These are phyloP conservation scores for Luperina nickerlii DNA, from an alignment of 2,888 invertebrate genomes.

Conservation along the genomic window DNA sequence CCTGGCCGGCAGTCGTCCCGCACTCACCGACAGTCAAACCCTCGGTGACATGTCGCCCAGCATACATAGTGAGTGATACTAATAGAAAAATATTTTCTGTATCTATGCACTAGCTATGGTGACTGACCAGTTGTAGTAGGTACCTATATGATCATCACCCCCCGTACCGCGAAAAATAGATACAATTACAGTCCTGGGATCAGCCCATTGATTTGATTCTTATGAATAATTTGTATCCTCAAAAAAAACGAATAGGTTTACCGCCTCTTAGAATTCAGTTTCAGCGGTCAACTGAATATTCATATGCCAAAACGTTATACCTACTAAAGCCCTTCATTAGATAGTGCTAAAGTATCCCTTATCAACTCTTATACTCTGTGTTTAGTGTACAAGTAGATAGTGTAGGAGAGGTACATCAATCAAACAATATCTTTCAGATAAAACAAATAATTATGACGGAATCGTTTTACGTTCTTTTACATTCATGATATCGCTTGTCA, in stretches of 20 bases:
- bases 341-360: not conserved
- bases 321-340: not conserved
- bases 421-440: not conserved
- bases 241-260: not conserved
- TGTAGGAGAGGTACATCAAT: not conserved
- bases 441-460: not conserved
- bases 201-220: not conserved
- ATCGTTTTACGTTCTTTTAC: not conserved
- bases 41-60: conserved; percentile 73
- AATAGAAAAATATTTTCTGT: not conserved
- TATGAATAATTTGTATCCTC: not conserved
- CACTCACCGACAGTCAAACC: conserved; percentile 72
- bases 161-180: not conserved
- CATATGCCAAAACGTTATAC: not conserved
- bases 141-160: not conserved
- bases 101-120: not conserved
- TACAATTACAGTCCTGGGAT: not conserved
- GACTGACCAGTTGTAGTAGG: not conserved
- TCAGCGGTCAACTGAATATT: conserved; percentile 6
- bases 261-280: not conserved
- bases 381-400: not conserved
- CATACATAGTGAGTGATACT: conserved; percentile 77
- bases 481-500: not conserved
- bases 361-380: not conserved
- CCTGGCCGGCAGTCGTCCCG: conserved; percentile 74